Conservation (phyloP, 2,113 vertebrate species). For the Mustela lutreola region DNA sequence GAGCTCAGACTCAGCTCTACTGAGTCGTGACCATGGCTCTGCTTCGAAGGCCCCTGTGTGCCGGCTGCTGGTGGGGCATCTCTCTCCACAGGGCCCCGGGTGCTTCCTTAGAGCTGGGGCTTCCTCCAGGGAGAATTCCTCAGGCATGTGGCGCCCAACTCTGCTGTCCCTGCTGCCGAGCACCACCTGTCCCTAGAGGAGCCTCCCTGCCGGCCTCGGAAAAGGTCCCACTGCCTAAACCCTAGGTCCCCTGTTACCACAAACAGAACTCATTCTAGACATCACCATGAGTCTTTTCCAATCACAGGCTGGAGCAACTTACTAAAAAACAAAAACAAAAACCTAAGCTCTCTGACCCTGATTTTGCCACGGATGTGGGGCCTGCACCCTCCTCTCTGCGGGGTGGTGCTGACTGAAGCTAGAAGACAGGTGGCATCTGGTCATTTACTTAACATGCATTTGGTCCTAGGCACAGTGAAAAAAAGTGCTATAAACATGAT, state of each 20-base stretch:
- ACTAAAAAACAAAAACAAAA: background rate
- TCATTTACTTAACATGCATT: constrained; percentile 60
- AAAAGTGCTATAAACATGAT: background rate
- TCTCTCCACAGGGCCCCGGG: background rate
- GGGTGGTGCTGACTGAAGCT: constrained; percentile 20
- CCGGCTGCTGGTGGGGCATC: background rate
- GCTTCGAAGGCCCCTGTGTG: constrained; percentile 52
- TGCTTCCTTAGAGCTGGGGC: background rate
- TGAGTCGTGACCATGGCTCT: constrained; percentile 69
- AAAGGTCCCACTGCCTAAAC: background rate
- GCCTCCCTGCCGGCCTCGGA: background rate
- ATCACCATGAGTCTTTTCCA: background rate
- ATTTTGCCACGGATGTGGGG: background rate
- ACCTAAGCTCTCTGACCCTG: background rate
- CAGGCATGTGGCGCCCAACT: background rate
- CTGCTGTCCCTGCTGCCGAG: background rate
- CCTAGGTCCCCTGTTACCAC: background rate
- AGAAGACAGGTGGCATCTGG: background rate
- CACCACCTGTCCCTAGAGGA: background rate
- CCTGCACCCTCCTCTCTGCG: background rate
- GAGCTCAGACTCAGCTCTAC: constrained; percentile 67
- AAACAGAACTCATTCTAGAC: background rate
- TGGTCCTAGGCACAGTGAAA: constrained; percentile 78
- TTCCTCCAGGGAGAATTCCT: background rate
- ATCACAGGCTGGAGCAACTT: background rate